Conservation (phyloP, 2,113 vertebrate genomes). For the Oreochromis tanganicae region DNA sequence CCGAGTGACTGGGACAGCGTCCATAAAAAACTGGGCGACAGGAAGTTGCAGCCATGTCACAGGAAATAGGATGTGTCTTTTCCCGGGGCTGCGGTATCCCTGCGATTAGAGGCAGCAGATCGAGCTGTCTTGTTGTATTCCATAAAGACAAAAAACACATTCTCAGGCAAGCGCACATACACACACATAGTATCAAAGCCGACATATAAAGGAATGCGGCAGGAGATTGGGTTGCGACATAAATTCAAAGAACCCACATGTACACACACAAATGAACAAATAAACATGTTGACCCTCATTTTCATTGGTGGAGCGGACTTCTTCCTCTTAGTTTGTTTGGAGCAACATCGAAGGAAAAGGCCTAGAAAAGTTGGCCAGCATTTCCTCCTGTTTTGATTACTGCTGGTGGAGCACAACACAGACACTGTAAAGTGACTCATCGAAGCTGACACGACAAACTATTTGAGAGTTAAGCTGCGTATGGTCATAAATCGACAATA, state of each 20-base stretch:
- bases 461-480: background rate
- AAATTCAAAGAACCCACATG: background rate
- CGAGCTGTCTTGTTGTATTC: slow-evolving; percentile 65
- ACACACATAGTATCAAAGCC: background rate
- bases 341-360: slow-evolving; percentile 1
- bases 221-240: slow-evolving; percentile 9
- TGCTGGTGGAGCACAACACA: background rate
- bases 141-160: background rate
- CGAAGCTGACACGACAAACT: background rate
- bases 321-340: slow-evolving; percentile 14
- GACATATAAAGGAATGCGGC: background rate
- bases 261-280: background rate
- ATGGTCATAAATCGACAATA: background rate
- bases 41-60: slow-evolving; percentile 67
- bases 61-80: slow-evolving; percentile 71
- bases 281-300: slow-evolving; percentile 21
- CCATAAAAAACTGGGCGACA: slow-evolving; percentile 50
- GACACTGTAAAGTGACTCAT: background rate
- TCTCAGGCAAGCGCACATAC: background rate
- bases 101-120: slow-evolving; percentile 62
- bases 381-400: slow-evolving; percentile 48
- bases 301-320: slow-evolving; percentile 11
- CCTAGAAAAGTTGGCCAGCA: background rate
- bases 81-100: slow-evolving; percentile 34
- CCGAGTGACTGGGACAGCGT: slow-evolving; percentile 9